Percentiles rank a stretch among this genome's conserved stretches.
Evolutionary conservation across 2,888 invertebrate genomes (phyloP).

Genomic region (Pammene aurita): DNA sequence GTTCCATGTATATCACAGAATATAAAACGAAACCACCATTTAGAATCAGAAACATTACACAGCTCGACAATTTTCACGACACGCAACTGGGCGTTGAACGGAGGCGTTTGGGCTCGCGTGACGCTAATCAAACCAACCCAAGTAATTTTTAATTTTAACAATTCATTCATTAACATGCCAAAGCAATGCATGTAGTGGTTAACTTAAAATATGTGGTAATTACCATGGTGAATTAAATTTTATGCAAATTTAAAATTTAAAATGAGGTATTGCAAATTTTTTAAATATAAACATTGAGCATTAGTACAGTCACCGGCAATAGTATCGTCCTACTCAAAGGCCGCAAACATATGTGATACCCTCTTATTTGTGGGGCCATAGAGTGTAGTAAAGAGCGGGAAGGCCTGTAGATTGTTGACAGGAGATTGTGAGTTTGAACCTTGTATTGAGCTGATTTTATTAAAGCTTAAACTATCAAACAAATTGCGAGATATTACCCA

Average conservation of each 20-base stretch:
- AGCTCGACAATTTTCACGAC: slow-evolving; percentile 52
- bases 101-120: slow-evolving; percentile 53
- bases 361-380: too few species aligned
- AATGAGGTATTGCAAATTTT: neutral
- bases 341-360: too few species aligned
- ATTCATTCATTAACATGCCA: slow-evolving; percentile 43
- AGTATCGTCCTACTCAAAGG: too few species aligned
- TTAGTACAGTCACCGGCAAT: too few species aligned
- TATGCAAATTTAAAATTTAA: slow-evolving; percentile 4
- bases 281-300: too few species aligned
- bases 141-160: slow-evolving; percentile 55
- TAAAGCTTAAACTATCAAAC: too few species aligned
- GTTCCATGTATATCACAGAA: neutral
- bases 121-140: slow-evolving; percentile 48
- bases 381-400: too few species aligned
- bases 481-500: too few species aligned
- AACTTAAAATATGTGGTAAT: slow-evolving; percentile 26
- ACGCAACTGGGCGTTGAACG: slow-evolving; percentile 56
- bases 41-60: slow-evolving; percentile 44
- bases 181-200: slow-evolving; percentile 27
- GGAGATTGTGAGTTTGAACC: too few species aligned
- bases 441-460: too few species aligned
- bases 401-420: too few species aligned
- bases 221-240: slow-evolving; percentile 19
- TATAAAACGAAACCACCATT: slow-evolving; percentile 14